Percentiles rank a stretch among this genome's conserved stretches.
These are phyloP conservation scores for Drosophila algonquin DNA, from an alignment of 2,888 invertebrate genomes.

Conservation along the genomic window DNA sequence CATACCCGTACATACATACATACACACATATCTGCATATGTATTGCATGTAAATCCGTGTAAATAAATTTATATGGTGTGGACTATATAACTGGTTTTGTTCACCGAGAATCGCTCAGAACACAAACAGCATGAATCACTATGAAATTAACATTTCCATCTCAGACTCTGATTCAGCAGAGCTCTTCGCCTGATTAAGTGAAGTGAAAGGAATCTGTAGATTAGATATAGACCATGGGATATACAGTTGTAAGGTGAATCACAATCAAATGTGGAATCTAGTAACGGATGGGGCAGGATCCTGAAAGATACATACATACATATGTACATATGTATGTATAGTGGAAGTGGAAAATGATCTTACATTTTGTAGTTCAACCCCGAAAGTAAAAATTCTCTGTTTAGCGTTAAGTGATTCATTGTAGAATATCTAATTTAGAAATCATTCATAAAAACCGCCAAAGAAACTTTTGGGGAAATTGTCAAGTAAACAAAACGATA, in stretches of 20 bases:
- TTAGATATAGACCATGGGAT: neutral
- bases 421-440: conserved; percentile 1
- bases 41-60: neutral
- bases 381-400: neutral
- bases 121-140: conserved; percentile 20
- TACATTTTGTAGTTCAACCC: neutral
- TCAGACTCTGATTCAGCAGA: conserved; percentile 7
- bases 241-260: neutral
- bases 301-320: too few relatives aligned
- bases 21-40: neutral
- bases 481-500: conserved; percentile 23
- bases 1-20: neutral
- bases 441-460: conserved; percentile 9
- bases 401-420: neutral
- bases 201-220: neutral
- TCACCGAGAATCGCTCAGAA: conserved; percentile 5
- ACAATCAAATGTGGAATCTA: neutral
- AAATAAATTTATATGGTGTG: neutral
- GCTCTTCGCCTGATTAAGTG: neutral
- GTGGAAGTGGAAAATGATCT: neutral
- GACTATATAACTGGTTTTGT: conserved; percentile 4
- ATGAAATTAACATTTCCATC: neutral
- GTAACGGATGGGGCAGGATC: neutral
- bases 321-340: too few relatives aligned
- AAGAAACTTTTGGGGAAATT: conserved; percentile 27